Evolutionary conservation across 2,113 vertebrate species (phyloP), one percentile per base, ranked within the genome.

Genomic region (western clawed frog (Xenopus tropicalis)): DNA sequence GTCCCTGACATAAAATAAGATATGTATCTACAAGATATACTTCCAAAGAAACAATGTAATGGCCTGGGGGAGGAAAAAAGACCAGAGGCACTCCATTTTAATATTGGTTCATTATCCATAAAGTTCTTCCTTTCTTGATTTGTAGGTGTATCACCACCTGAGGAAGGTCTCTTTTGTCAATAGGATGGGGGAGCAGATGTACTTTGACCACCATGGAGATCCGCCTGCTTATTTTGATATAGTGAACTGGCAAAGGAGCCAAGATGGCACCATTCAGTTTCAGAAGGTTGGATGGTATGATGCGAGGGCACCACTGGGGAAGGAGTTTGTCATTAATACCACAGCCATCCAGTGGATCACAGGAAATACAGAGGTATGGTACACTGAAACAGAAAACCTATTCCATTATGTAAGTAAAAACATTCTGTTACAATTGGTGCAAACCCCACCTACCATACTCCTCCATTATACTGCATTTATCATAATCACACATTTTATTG

Each of bases 171-270:
- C 80, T 58, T 90, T 90, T 78, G 84, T 80, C n/a, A 74, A 66
- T 54, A 73, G 51, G 37, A 51, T 88, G 6, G 87, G 85, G 1
- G 84, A 87, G 61, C 82, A 83, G 54, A 82, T 91, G 37, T 83
- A 78, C 42, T 90, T 90, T 77, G 86, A 90, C 77, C 54, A 80
- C 19, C 88, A 87, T 10, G 88, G 88, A 25, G 86, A 90, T 51
- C 88, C 88, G 0, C 86, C 88, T 56, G 88, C 90, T 46, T 86
- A 85, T 56, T 91, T 89, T 71, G 90, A 91, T 66, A 78, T 91
- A 9, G 69, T 89, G 71, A 91, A 90, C 79, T 90, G 88, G 90
- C 88, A 88, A 20, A 79, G 22, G 79, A 79, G 21, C 3, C 44
- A 74, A 11, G 85, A 21, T 19, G 14, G 77, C 14, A 4, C 1